Conservation (phyloP, 2,888 invertebrate genomes). For the Leptinotarsa juncta region DNA sequence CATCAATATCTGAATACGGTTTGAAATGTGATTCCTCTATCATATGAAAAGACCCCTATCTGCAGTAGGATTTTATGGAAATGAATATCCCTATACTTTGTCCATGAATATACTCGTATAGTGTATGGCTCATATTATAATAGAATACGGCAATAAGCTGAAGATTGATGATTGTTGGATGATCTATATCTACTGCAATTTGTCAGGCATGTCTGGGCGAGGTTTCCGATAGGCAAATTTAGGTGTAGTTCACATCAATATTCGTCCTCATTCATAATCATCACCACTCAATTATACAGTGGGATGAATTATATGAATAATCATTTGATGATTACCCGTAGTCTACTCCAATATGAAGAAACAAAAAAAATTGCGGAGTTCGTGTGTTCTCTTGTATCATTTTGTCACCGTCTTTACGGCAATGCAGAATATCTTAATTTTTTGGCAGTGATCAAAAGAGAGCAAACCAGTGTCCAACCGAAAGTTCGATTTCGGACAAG, state of each 20-base stretch:
- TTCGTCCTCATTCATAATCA: background rate
- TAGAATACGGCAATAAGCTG: constrained; percentile 34
- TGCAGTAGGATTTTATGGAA: background rate
- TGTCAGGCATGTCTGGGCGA: constrained; percentile 32
- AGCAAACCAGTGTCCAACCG: no score
- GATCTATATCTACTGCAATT: constrained; percentile 39
- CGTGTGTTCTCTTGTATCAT: no score
- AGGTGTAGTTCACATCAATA: constrained; percentile 30
- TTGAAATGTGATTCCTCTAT: background rate
- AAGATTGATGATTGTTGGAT: constrained; percentile 40
- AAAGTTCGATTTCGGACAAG: no score
- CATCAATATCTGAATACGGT: background rate
- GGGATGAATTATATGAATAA: no score
- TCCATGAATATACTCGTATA: constrained; percentile 23
- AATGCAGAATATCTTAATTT: no score
- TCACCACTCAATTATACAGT: no score
- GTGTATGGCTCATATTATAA: constrained; percentile 29
- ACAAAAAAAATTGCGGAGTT: no score
- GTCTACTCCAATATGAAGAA: no score
- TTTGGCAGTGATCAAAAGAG: no score
- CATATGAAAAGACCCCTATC: background rate
- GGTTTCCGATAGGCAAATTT: constrained; percentile 35
- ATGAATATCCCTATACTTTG: constrained; percentile 18
- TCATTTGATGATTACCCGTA: no score
- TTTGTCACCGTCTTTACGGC: no score